These are phyloP conservation scores for Tribolium madens DNA, from an alignment of 1,140 invertebrate species.

Conservation along the genomic window DNA sequence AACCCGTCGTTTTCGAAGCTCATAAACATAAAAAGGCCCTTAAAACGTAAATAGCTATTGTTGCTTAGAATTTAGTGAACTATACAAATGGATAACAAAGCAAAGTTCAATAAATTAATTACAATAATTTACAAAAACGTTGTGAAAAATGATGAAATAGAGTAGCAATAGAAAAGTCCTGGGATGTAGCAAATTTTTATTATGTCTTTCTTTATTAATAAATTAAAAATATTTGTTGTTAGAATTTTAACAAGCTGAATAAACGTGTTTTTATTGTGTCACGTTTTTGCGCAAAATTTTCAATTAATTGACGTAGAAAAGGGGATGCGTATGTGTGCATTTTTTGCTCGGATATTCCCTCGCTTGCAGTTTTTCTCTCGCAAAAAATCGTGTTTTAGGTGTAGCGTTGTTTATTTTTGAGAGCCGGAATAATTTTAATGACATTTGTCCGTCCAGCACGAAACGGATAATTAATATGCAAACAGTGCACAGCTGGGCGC, in stretches of 20 bases:
- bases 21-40: too few species aligned
- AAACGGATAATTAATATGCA: conserved; percentile 28
- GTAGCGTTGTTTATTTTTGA: conserved; percentile 23
- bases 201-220: too few species aligned
- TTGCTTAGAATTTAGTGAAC: too few species aligned
- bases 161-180: too few species aligned
- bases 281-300: neutral
- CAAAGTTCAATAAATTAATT: too few species aligned
- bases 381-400: neutral
- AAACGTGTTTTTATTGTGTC: neutral
- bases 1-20: too few species aligned
- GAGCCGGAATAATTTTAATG: conserved; percentile 35
- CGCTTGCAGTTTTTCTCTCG: neutral
- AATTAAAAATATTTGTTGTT: neutral
- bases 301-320: neutral
- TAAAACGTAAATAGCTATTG: too few species aligned
- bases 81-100: too few species aligned
- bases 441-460: conserved; percentile 27
- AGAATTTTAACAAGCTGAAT: neutral
- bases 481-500: conserved; percentile 31
- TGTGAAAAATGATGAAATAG: too few species aligned
- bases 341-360: neutral
- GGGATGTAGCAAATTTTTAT: too few species aligned
- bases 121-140: too few species aligned
- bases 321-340: neutral